These are phyloP conservation scores for Eira barbara DNA, from an alignment of 2,113 vertebrate genomes.

Conservation along the genomic window DNA sequence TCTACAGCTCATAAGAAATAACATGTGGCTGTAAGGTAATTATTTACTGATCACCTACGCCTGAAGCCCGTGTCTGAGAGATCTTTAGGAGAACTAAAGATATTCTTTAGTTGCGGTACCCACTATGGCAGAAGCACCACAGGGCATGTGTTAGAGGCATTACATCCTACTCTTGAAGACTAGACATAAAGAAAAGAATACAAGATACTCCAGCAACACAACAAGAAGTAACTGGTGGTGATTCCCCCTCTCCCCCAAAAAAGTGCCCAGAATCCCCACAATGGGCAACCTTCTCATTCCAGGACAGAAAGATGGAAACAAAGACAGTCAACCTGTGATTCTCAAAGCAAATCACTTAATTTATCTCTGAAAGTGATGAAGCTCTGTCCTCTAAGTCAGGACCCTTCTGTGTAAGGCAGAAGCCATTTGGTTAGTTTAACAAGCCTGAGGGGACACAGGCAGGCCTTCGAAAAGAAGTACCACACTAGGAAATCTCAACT, in stretches of 20 bases:
- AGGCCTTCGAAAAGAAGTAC: neutral
- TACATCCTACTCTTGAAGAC: neutral
- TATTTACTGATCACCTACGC: neutral
- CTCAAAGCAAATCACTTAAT: conserved; percentile 30
- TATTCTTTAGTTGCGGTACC: neutral
- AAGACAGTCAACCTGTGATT: neutral
- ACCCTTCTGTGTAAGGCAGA: neutral
- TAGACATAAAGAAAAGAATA: neutral
- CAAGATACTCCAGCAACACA: neutral
- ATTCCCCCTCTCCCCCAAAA: neutral
- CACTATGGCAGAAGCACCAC: neutral
- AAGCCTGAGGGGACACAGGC: neutral
- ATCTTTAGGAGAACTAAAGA: neutral
- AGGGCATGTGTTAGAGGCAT: neutral
- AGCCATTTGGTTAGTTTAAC: neutral
- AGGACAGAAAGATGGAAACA: conserved; percentile 29
- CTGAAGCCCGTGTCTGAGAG: neutral
- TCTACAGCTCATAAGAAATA: neutral
- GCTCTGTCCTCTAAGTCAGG: neutral
- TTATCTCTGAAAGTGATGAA: neutral
- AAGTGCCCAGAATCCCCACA: neutral
- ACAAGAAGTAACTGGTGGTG: neutral
- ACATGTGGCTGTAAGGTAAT: neutral
- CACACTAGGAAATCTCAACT: neutral
- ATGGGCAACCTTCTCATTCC: neutral